A percentile compares a stretch with the other conserved stretches of the same genome.
Conservation (phyloP, 2,113 vertebrate genomes). For the Catharus fuscescens region DNA sequence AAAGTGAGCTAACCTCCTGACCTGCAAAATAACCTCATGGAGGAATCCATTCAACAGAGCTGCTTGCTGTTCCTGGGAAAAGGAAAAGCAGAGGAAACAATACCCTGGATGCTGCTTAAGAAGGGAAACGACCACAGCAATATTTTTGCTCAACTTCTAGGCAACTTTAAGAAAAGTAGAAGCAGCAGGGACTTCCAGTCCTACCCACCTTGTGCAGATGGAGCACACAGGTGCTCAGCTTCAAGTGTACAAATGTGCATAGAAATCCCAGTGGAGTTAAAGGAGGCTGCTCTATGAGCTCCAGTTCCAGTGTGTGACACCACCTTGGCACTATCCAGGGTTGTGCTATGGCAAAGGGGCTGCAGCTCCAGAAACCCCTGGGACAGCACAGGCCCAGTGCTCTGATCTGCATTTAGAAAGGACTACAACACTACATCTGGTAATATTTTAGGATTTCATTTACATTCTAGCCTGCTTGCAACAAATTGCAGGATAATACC, state of each 20-base stretch:
- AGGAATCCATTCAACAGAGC: neutral
- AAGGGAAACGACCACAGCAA: neutral
- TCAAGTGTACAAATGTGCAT: rapidly evolving
- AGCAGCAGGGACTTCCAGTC: neutral
- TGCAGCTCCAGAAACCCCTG: neutral
- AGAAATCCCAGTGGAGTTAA: neutral
- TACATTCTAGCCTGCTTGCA: neutral
- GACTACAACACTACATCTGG: neutral
- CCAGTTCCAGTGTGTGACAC: neutral
- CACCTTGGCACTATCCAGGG: neutral
- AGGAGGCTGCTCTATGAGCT: neutral
- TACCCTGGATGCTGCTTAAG: neutral
- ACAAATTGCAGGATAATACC: neutral
- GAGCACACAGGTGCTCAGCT: rapidly evolving
- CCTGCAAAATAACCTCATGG: neutral
- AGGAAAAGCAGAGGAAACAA: neutral
- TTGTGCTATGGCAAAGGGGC: neutral
- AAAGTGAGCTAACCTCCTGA: constrained; percentile 50
- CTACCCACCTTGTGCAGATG: neutral
- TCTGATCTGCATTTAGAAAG: neutral
- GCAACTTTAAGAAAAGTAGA: neutral
- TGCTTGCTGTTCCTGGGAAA: neutral
- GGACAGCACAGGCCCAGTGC: rapidly evolving
- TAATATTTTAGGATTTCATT: neutral
- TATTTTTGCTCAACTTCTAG: neutral